Evolutionary conservation across 2,888 invertebrate species (phyloP).

Genomic region (Drosophila maculinotata): DNA sequence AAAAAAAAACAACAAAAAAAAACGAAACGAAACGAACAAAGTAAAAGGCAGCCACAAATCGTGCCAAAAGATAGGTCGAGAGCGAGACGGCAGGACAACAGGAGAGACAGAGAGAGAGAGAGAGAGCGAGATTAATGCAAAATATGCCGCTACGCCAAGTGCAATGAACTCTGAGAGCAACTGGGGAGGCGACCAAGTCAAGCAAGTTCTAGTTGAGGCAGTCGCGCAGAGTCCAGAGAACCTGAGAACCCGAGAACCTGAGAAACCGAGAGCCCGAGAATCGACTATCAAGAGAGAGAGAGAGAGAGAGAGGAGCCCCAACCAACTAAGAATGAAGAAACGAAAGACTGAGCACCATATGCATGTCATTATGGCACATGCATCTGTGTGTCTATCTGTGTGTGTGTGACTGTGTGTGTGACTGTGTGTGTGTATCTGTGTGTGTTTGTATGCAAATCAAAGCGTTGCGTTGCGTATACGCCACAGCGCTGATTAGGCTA

Average conservation of each 20-base stretch:
- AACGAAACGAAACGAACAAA: conserved; percentile 18
- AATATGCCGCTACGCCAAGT: conserved; percentile 79
- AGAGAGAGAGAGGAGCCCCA: conserved; percentile 4
- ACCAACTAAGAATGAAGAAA: conserved; percentile 20
- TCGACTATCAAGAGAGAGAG: conserved; percentile 6
- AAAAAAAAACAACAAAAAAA: conserved; percentile 4
- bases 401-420: background rate
- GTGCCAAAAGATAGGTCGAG: conserved; percentile 52
- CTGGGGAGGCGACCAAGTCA: conserved; percentile 60
- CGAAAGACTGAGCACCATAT: conserved; percentile 28
- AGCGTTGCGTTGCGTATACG: conserved; percentile 37
- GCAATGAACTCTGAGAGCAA: conserved; percentile 69
- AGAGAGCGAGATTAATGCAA: conserved; percentile 65
- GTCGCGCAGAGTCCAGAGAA: conserved; percentile 59
- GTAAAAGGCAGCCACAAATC: conserved; percentile 59
- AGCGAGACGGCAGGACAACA: conserved; percentile 11
- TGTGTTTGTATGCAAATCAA: conserved; percentile 47
- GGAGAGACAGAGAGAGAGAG: conserved; percentile 11
- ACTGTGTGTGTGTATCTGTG: conserved; percentile 12
- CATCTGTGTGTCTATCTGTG: conserved; percentile 1
- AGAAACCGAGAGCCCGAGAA: background rate
- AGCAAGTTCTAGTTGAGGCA: conserved; percentile 81
- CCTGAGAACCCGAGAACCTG: conserved; percentile 4
- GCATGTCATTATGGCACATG: background rate
- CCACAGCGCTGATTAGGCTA: conserved; percentile 63